phyloP scores from a whole-genome alignment of 2,113 vertebrate species.

The Rhea pennata region DNA sequence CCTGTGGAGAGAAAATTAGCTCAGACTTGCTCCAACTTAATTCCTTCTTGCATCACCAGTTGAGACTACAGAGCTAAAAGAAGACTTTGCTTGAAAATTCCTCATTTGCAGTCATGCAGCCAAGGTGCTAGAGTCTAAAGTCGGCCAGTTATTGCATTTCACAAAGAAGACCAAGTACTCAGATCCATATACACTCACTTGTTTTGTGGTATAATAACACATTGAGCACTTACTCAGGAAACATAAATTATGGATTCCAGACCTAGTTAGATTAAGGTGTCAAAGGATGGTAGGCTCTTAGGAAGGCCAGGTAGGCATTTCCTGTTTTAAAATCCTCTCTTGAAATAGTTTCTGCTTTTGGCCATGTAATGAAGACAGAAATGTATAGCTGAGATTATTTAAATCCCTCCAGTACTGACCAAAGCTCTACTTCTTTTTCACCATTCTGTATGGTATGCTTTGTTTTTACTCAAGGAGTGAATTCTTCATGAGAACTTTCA shows the following conservation, averaged over 20 bases:
- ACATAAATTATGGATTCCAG: not conserved
- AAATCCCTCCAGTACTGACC: not conserved
- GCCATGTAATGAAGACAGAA: not conserved
- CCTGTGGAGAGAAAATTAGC: not conserved
- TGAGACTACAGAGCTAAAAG: not conserved
- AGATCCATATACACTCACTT: not conserved
- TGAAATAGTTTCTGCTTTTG: not conserved
- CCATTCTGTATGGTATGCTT: not conserved
- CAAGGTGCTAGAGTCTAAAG: not conserved
- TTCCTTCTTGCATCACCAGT: not conserved
- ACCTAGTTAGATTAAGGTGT: not conserved
- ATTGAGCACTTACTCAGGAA: not conserved
- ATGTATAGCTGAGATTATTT: not conserved
- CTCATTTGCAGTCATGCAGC: not conserved
- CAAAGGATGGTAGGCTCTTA: not conserved
- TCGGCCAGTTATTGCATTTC: not conserved
- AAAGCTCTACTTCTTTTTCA: not conserved
- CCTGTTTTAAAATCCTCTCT: not conserved
- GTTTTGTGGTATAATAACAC: not conserved
- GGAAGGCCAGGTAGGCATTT: not conserved
- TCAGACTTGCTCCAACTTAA: not conserved
- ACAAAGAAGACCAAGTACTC: not conserved
- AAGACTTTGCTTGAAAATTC: not conserved
- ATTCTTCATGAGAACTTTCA: not conserved
- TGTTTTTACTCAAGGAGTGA: not conserved